phyloP scores from a whole-genome alignment of 1,140 invertebrate genomes.

The Pomacea maculata region DNA sequence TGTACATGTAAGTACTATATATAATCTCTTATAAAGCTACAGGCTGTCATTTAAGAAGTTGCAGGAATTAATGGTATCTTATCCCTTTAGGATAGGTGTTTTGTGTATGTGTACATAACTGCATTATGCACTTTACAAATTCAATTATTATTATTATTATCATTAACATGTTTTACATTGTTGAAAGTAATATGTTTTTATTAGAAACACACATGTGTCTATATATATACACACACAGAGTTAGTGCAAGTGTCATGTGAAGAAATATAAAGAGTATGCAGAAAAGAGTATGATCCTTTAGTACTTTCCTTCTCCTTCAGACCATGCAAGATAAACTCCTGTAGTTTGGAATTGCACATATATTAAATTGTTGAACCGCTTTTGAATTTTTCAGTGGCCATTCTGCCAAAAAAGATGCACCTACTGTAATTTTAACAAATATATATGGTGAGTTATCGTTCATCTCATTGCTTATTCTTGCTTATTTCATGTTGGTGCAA shows the following conservation, averaged over 20 bases:
- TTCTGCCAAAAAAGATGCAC: conserved; percentile 59
- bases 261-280: neutral
- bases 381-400: conserved; percentile 55
- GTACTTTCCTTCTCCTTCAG: neutral
- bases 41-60: neutral
- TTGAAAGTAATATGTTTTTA: too few relatives aligned
- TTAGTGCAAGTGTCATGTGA: neutral
- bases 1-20: conserved; percentile 29
- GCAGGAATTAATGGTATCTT: neutral
- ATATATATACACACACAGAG: too few relatives aligned
- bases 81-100: neutral
- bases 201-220: too few relatives aligned
- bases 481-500: too few relatives aligned
- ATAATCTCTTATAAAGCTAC: neutral
- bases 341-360: neutral
- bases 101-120: neutral
- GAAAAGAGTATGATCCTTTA: too few relatives aligned
- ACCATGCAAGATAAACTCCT: neutral
- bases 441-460: conserved; percentile 44
- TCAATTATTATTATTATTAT: too few relatives aligned
- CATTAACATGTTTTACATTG: too few relatives aligned
- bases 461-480: neutral
- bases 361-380: neutral
- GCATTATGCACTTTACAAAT: too few relatives aligned
- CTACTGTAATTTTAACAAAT: conserved; percentile 65